Evolutionary conservation across 2,113 vertebrate species (phyloP), one percentile per base, ranked within the genome.

Genomic region (Vireo altiloquus): DNA sequence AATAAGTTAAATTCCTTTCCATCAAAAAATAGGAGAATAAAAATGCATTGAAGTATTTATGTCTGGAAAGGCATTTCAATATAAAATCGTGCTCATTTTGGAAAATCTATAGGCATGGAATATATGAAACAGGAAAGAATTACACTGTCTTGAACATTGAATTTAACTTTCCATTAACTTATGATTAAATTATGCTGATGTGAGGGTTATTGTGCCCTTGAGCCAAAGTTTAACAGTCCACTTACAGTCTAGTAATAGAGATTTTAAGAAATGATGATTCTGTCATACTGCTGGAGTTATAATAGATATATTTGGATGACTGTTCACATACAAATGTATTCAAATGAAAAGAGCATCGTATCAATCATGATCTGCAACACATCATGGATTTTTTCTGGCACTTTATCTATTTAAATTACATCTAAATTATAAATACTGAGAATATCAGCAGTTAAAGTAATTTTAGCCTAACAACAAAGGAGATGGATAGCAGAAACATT

Each of bases 101-200:
- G 47, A 94, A 97, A 96, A 96, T 93, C 93, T 95, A 92, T 95
- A 93, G 81, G 90, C 16, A 0, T 91, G 52, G 60, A 74, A 93
- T 97, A 44, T 79, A 84, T 79, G 64, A 95, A 84, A 82, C 31
- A 92, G 10, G 31, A 93, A 75, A 91, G 63, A 92, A 96, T 95
- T 95, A 87, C 44, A 68, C 35, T 93, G 33, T 75, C 94, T 92
- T 95, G 59, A 95, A 92, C 69, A 96, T 78, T 33, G 39, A 89
- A 90, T 97, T 97, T 97, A 98, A 96, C 97, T 97, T 97, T 95
- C 93, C 86, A 96, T 97, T 98, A 97, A 81, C 86, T 96, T 96
- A 95, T 97, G 77, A 97, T 96, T 96, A 97, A 97, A 97, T 98
- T 97, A 96, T 97, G 86, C 95, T 95, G 97, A 97, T 94, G 30